Evolutionary conservation across 2,797 vertebrate species (phyloP), one percentile per base, ranked within the genome.

Genomic region (Chelidonichthys spinosus): DNA sequence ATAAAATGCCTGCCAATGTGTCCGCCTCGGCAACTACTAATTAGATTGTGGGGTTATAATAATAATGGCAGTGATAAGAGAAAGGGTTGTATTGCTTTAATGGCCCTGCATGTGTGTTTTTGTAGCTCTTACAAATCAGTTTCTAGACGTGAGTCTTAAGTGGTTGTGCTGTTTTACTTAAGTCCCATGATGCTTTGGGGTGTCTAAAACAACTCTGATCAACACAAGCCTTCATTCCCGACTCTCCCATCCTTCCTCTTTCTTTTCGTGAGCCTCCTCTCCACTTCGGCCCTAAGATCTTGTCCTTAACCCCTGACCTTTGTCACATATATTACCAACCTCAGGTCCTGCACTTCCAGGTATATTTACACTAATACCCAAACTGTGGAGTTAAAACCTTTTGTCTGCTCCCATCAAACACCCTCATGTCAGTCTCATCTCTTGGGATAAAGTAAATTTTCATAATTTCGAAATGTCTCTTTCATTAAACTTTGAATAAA

Each of bases 41-140:
- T 91, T 89, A 75, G 74, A 82, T 87, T 83, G 76, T 18, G 40
- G 84, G 88, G 90, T 92, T 91, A 91, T 81, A 83, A 86, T 86
- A 92, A 93, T 88, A 91, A 74, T 81, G 79, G 81, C 79, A 79
- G 80, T 85, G 91, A 93, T 93, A 93, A 92, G 82, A 81, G 69
- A 74, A 64, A 36, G 81, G 81, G 39, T 89, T 88, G 80, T 81
- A 76, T 92, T 86, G 88, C 85, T 78, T 74, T 69, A 81, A 86
- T 78, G 64, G 72, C 70, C 73, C 69, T 85, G 44, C 70, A 25
- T 73, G 72, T 72, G 73, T 92, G 90, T 74, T 87, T 87, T 84
- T 90, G 62, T 81, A 86, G 77, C 87, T 85, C 61, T 79, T 82
- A 62, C 76, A 80, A 88, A 85, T 85, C 68, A 56, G 72, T 82